Evolutionary conservation across 2,797 vertebrate genomes (phyloP), one percentile per base, ranked within the genome.

Genomic region (Rhinophrynus dorsalis): DNA sequence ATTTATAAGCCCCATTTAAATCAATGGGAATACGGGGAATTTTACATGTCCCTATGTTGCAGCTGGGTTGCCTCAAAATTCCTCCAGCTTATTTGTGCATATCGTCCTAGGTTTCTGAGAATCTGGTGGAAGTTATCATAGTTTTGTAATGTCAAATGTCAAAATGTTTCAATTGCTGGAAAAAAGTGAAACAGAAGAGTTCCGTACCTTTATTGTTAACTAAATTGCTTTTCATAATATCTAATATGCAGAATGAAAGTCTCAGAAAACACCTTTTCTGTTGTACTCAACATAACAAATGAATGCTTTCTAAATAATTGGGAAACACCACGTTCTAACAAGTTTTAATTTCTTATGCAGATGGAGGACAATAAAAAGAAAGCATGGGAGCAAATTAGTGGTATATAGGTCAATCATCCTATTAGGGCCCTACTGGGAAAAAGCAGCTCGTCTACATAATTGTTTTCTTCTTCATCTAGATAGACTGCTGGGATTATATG

Each of bases 401-500:
- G 57, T 82, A 87, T 90, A 84, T 89, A 86, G 86, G 86, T 89
- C 89, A 90, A 86, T 85, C 85, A 87, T 90, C 81, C 80, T 86
- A 85, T 89, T 89, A 89, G 77, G 74, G 80, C 79, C 84, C 85
- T 84, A 81, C 78, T 66, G 86, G 85, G 85, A 90, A 15, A 74
- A 69, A 72, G 64, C 42, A 67, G 13, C 79, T 83, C 23, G 86
- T 86, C 87, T 88, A 17, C 85, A 85, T 89, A 88, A 88, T 88
- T 89, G 81, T 83, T 82, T 85, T 88, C 81, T 81, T 75, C 83
- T 78, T 77, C 81, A 79, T 38, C 76, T 75, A 82, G 79, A 82
- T 70, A 51, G 59, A 78, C 77, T 77, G 78, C 83, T 85, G 80
- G 71, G 83, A 72, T 80, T 63, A 80, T 79, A 74, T 66, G 58